Evolutionary conservation across 1,140 invertebrate species (phyloP).

Genomic region (Planococcus citri): DNA sequence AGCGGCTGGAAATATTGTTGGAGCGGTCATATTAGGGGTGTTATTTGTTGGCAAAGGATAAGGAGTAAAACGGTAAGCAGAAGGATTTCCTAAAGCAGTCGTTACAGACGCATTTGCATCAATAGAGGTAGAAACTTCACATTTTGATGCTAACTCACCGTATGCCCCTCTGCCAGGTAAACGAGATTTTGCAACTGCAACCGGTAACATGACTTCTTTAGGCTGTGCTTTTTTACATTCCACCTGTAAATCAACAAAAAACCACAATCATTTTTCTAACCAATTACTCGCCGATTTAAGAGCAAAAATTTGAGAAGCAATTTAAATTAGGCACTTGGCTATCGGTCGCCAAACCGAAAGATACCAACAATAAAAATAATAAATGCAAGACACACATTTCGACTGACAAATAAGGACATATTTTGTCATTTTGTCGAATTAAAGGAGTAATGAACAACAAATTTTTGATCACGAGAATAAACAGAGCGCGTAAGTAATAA

Average conservation of each 20-base stretch:
- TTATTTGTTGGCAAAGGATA: constrained; percentile 42
- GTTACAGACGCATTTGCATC: constrained; percentile 34
- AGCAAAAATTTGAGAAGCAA: too few species aligned
- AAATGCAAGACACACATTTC: too few species aligned
- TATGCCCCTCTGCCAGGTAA: constrained; percentile 81
- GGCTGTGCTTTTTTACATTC: constrained; percentile 99
- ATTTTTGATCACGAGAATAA: too few species aligned
- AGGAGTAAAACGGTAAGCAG: constrained; percentile 39
- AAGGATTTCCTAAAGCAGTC: constrained; percentile 31
- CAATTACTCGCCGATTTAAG: too few species aligned
- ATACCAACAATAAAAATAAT: too few species aligned
- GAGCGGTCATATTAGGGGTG: constrained; percentile 28
- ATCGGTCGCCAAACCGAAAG: too few species aligned
- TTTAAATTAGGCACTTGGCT: too few species aligned
- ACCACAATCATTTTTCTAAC: too few species aligned
- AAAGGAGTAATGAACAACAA: too few species aligned
- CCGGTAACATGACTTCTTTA: constrained; percentile 97
- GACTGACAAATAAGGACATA: too few species aligned
- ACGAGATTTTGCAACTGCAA: constrained; percentile 83
- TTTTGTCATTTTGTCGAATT: too few species aligned
- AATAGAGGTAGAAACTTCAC: constrained; percentile 27
- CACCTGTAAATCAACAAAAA: constrained; percentile 56
- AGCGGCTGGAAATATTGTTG: constrained; percentile 34
- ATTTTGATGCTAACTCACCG: constrained; percentile 63
- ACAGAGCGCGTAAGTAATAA: too few species aligned